phyloP scores from a whole-genome alignment of 2,888 invertebrate genomes.

The Conistra vaccinii region DNA sequence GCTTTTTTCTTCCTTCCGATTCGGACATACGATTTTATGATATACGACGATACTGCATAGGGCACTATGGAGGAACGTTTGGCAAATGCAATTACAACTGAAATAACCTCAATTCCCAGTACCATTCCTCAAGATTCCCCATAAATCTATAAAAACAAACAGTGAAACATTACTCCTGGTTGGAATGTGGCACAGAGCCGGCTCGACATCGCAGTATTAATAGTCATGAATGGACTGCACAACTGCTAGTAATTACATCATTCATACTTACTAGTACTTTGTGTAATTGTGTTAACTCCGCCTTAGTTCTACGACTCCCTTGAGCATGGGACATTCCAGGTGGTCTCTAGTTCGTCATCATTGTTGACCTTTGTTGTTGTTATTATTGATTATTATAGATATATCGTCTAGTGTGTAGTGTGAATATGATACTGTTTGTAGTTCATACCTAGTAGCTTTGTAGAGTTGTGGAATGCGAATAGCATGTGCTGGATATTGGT shows the following conservation, averaged over 20 bases:
- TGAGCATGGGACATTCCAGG: background rate
- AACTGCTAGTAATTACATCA: conserved; percentile 78
- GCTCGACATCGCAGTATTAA: conserved; percentile 73
- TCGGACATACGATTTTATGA: background rate
- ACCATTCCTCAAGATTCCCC: conserved; percentile 29
- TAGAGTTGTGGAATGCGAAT: background rate
- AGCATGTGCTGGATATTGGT: background rate
- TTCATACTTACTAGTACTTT: conserved; percentile 67
- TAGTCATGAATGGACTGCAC: conserved; percentile 79
- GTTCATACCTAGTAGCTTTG: background rate
- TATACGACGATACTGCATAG: background rate
- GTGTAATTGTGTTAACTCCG: conserved; percentile 73
- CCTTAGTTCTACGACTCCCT: conserved; percentile 21
- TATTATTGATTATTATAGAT: background rate
- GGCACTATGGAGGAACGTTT: background rate
- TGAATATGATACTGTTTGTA: conserved; percentile 3
- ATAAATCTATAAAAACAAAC: conserved; percentile 45
- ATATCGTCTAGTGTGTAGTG: background rate
- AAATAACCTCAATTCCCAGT: conserved; percentile 26
- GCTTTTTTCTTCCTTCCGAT: background rate
- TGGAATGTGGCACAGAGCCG: conserved; percentile 56
- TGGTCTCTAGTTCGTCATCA: background rate
- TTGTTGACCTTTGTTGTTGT: conserved; percentile 6
- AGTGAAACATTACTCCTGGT: conserved; percentile 23
- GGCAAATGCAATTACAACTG: conserved; percentile 16